Conservation (phyloP, 2,888 invertebrate species). For the Hydriomena furcata region DNA sequence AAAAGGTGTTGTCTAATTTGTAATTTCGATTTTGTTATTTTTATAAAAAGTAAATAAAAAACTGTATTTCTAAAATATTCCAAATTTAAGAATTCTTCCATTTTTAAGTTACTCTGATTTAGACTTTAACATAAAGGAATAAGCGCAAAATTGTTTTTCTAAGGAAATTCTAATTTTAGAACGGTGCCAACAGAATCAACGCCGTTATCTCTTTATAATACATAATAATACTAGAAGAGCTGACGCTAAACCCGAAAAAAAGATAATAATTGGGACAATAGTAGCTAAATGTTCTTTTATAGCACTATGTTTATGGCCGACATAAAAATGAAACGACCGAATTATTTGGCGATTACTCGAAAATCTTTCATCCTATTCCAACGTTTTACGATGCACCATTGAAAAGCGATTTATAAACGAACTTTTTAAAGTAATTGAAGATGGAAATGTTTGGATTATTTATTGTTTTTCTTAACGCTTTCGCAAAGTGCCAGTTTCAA, state of each 20-base stretch:
- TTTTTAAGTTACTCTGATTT: no score
- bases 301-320: slow-evolving; percentile 35
- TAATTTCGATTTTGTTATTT: no score
- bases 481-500: background rate
- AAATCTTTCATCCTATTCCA: slow-evolving; percentile 25
- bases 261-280: slow-evolving; percentile 34
- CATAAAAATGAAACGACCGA: slow-evolving; percentile 39
- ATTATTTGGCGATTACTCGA: slow-evolving; percentile 36
- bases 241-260: slow-evolving; percentile 11
- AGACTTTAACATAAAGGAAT: no score
- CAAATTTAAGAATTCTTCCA: no score
- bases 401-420: slow-evolving; percentile 22
- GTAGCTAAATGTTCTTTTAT: slow-evolving; percentile 40
- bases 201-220: slow-evolving; percentile 10
- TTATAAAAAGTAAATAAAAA: no score
- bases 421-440: slow-evolving; percentile 19
- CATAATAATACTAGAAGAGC: slow-evolving; percentile 13
- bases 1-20: no score
- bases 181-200: no score
- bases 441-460: slow-evolving; percentile 8
- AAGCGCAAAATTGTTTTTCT: no score
- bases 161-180: no score
- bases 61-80: no score
- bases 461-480: slow-evolving; percentile 3
- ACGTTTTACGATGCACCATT: slow-evolving; percentile 26